Base-by-base conservation (phyloP, 2,797 vertebrate genomes). In the Eospalax fontanierii region DNA sequence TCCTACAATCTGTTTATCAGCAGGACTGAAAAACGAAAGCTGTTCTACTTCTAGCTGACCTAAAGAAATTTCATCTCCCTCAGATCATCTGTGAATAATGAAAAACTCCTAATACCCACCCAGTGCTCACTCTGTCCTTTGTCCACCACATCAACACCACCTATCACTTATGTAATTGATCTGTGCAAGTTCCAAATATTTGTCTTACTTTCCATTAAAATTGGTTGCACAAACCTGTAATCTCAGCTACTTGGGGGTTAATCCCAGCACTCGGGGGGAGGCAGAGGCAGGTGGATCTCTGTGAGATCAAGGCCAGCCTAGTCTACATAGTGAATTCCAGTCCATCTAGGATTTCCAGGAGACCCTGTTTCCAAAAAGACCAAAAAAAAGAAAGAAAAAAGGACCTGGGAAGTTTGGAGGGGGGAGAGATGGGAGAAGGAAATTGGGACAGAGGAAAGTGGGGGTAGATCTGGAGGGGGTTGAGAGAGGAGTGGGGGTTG, bases 11-110 rank as follows among this genome's bases (percentile, higher is more conserved):
- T 57, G 74, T 54, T 68, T 90, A 54, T 22, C 82, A 85, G 54
- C 12, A 63, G 35, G 30, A 92, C 73, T 93, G 33, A 95, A 88
- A 24, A 78, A 4, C 81, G n/a, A 95, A 87, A 93, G 21, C 10
- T 85, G 24, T 30, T 57, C 75, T 81, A 24, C 50, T 94, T 94
- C 71, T 91, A 89, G 21, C 19, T 86, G 59, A 43, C 26, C 74
- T 94, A n/a, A 90, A 40, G 70, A 88, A 70, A 66, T 43, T 30
- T 26, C 12, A 28, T 28, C 18, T 78, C 38, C 21, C 9, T 8
- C n/a, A 82, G 40, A 74, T 26, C 2, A n/a, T 30, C 76, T 43
- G 63, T 46, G 84, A 80, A 70, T 33, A 59, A 71, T 43, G 40
- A 81, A 46, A 65, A 70, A 65, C 70, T 80, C 40, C 18, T 74